Percentiles rank a stretch among this genome's conserved stretches.
These are phyloP conservation scores for Drosophila suboccidentalis DNA, from an alignment of 2,888 invertebrate genomes.

Conservation along the genomic window DNA sequence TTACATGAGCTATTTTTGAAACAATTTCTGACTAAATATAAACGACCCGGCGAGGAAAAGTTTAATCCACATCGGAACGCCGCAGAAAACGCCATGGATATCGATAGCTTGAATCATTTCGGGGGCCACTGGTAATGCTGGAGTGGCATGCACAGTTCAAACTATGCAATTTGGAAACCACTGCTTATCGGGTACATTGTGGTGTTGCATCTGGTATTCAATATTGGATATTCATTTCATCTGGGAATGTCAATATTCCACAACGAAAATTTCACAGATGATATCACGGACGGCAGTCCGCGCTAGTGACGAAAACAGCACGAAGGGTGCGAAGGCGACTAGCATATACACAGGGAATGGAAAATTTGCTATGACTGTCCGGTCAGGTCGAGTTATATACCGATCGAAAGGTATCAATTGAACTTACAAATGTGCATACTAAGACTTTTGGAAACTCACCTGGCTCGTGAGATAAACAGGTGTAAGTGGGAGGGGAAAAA, in stretches of 20 bases:
- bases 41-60: too few relatives aligned
- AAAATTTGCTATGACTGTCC: too few relatives aligned
- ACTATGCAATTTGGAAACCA: not conserved
- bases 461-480: too few relatives aligned
- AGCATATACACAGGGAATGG: too few relatives aligned
- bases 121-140: slow-evolving; percentile 63
- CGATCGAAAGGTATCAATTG: too few relatives aligned
- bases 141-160: slow-evolving; percentile 44
- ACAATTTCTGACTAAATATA: not conserved
- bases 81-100: not conserved
- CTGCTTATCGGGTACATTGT: slow-evolving; percentile 43
- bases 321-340: too few relatives aligned
- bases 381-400: too few relatives aligned
- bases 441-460: too few relatives aligned
- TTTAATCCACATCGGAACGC: not conserved
- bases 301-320: too few relatives aligned
- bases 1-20: not conserved
- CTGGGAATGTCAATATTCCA: slow-evolving; percentile 60
- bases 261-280: slow-evolving; percentile 53
- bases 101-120: slow-evolving; percentile 41
- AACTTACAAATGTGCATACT: too few relatives aligned
- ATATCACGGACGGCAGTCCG: too few relatives aligned
- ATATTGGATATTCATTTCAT: slow-evolving; percentile 71
- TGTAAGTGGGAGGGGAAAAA: too few relatives aligned
- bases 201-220: slow-evolving; percentile 46